Percentiles rank a stretch among this genome's conserved stretches.
Evolutionary conservation across 1,140 invertebrate genomes (phyloP).

Genomic region (Trichonephila inaurata): DNA sequence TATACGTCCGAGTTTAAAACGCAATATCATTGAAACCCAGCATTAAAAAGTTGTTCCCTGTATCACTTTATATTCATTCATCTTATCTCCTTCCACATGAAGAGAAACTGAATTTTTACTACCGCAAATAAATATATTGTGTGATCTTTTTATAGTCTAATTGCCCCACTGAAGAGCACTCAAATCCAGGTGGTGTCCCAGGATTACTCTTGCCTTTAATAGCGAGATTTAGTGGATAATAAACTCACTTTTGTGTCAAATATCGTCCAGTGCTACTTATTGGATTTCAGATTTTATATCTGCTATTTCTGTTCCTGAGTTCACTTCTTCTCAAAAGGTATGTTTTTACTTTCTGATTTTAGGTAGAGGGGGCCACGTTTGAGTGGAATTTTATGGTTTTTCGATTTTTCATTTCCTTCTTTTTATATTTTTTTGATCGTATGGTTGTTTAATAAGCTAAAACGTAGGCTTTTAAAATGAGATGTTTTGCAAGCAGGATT

Average conservation of each 20-base stretch:
- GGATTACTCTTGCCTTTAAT: conserved; percentile 37
- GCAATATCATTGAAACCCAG: background rate
- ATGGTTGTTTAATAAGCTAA: background rate
- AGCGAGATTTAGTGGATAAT: conserved; percentile 67
- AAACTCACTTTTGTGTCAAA: conserved; percentile 70
- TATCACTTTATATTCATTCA: background rate
- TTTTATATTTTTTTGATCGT: background rate
- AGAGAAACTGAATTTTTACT: conserved; percentile 61
- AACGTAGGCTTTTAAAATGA: background rate
- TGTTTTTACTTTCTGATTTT: conserved; percentile 24
- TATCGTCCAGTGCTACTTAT: conserved; percentile 48
- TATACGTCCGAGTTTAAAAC: background rate
- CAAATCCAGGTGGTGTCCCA: conserved; percentile 11
- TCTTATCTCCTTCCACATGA: conserved; percentile 50
- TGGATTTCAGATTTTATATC: conserved; percentile 73
- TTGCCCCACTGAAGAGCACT: conserved; percentile 43
- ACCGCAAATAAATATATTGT: conserved; percentile 55
- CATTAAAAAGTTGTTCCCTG: background rate
- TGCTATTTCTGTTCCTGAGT: conserved; percentile 30
- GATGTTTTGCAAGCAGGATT: background rate
- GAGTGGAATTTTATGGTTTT: background rate
- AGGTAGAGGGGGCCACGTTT: background rate
- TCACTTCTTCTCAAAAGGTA: conserved; percentile 1
- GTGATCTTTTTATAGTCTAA: conserved; percentile 71
- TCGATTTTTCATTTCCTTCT: background rate